Percentiles rank a stretch among this genome's conserved stretches.
Conservation (phyloP, 1,140 invertebrate genomes). For the Tetragnatha versicolor region DNA sequence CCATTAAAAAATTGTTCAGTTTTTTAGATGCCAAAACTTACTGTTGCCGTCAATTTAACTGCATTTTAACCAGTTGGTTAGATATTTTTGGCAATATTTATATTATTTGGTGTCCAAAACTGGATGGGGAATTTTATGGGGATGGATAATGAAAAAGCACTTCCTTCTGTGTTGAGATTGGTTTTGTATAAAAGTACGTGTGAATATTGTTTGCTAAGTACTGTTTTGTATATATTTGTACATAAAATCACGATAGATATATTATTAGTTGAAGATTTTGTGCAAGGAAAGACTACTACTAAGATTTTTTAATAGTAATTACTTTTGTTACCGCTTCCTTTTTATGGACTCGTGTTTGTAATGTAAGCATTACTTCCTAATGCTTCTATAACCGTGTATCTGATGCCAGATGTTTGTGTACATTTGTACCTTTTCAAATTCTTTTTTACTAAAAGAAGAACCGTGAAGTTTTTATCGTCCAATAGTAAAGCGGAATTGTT, state of each 20-base stretch:
- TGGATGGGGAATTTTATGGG: background rate
- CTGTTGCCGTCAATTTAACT: background rate
- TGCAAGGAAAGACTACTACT: slow-evolving; percentile 2
- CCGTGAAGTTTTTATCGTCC: no score
- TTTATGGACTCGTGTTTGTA: slow-evolving; percentile 27
- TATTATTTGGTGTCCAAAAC: no score
- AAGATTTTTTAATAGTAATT: slow-evolving; percentile 50
- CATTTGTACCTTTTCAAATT: no score
- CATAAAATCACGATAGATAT: slow-evolving; percentile 41
- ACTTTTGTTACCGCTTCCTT: slow-evolving; percentile 51
- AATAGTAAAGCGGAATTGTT: no score
- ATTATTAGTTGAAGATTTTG: slow-evolving; percentile 49
- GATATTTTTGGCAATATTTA: no score
- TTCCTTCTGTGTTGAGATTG: background rate
- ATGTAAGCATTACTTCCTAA: slow-evolving; percentile 7
- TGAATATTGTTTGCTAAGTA: slow-evolving; percentile 24
- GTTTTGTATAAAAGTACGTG: slow-evolving; percentile 4
- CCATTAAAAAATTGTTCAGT: no score
- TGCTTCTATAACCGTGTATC: slow-evolving; percentile 16
- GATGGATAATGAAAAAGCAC: background rate
- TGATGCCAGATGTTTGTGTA: no score
- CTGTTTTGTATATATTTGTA: slow-evolving; percentile 34
- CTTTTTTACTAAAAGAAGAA: no score
- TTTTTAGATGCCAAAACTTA: no score
- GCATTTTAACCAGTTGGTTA: background rate